Percentiles rank a stretch among this genome's conserved stretches.
These are phyloP conservation scores for Oscheius sp. DNA, from an alignment of 2,888 invertebrate species.

Conservation along the genomic window DNA sequence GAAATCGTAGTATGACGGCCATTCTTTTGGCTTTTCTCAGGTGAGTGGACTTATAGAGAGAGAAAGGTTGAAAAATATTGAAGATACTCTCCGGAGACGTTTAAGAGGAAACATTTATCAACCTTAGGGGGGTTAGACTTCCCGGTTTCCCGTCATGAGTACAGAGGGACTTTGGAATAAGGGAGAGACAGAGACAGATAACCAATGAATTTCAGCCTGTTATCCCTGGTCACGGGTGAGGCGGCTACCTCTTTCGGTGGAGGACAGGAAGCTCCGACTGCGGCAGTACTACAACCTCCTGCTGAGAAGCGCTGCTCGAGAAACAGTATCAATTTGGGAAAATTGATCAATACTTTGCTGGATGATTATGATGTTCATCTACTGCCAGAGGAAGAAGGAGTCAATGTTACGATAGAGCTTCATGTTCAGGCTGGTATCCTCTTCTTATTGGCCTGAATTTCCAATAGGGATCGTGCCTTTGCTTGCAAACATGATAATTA, in stretches of 20 bases:
- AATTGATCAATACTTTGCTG: constrained; percentile 63
- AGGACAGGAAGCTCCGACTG: neutral
- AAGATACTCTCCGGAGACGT: neutral
- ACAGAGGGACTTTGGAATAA: too few species aligned
- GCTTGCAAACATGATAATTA: neutral
- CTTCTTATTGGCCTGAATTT: neutral
- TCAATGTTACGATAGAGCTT: constrained; percentile 73
- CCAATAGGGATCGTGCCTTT: neutral
- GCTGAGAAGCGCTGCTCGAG: constrained; percentile 38
- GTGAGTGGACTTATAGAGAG: neutral
- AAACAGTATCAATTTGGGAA: constrained; percentile 66
- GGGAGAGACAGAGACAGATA: too few species aligned
- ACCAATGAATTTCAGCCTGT: neutral
- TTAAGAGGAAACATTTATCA: neutral
- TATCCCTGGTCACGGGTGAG: constrained; percentile 6
- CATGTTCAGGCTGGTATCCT: constrained; percentile 68
- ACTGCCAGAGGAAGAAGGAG: constrained; percentile 72
- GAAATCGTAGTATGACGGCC: constrained; percentile 30
- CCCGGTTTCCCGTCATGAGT: too few species aligned
- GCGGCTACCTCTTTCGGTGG: too few species aligned
- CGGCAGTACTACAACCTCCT: constrained; percentile 11
- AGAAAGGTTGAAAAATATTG: neutral
- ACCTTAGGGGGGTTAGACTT: too few species aligned
- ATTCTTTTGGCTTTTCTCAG: constrained; percentile 27
- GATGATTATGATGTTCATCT: constrained; percentile 72